phyloP scores from a whole-genome alignment of 35 echinoderm and acorn worm genomes.

The Holothuria glaberrima region DNA sequence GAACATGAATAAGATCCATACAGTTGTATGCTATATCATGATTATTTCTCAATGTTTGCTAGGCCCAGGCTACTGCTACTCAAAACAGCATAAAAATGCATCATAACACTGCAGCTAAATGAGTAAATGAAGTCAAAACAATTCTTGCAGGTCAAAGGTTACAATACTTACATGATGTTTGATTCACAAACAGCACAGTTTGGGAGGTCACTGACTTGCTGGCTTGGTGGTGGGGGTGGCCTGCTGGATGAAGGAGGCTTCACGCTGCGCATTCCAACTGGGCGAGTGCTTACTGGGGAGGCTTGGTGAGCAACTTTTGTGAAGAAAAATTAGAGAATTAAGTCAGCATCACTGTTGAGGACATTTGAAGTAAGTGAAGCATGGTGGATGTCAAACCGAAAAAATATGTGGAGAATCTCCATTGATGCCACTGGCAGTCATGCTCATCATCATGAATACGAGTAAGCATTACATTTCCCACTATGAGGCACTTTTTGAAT shows the following conservation, averaged over 20 bases:
- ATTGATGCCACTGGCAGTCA: too few relatives aligned
- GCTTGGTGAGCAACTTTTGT: constrained; percentile 45
- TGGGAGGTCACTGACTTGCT: constrained; percentile 47
- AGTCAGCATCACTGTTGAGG: background rate
- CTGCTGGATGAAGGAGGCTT: constrained; percentile 67
- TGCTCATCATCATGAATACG: too few relatives aligned
- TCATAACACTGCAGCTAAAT: constrained; percentile 15
- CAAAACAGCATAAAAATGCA: constrained; percentile 40
- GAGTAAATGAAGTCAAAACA: constrained; percentile 33
- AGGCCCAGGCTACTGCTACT: constrained; percentile 19
- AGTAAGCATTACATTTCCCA: too few relatives aligned
- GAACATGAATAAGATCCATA: too few relatives aligned
- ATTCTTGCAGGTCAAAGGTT: constrained; percentile 8
- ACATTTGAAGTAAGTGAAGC: too few relatives aligned
- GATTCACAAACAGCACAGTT: constrained; percentile 51
- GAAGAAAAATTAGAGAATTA: background rate
- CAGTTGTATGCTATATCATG: too few relatives aligned
- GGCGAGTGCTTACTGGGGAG: background rate
- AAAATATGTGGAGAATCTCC: too few relatives aligned
- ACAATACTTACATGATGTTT: constrained; percentile 53
- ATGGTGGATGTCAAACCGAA: too few relatives aligned
- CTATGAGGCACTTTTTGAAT: too few relatives aligned
- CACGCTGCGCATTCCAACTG: constrained; percentile 72
- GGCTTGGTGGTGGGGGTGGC: constrained; percentile 33
- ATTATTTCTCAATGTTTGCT: background rate